Evolutionary conservation across 2,797 vertebrate genomes (phyloP), one percentile per base, ranked within the genome.

Genomic region (Manis pentadactyla): DNA sequence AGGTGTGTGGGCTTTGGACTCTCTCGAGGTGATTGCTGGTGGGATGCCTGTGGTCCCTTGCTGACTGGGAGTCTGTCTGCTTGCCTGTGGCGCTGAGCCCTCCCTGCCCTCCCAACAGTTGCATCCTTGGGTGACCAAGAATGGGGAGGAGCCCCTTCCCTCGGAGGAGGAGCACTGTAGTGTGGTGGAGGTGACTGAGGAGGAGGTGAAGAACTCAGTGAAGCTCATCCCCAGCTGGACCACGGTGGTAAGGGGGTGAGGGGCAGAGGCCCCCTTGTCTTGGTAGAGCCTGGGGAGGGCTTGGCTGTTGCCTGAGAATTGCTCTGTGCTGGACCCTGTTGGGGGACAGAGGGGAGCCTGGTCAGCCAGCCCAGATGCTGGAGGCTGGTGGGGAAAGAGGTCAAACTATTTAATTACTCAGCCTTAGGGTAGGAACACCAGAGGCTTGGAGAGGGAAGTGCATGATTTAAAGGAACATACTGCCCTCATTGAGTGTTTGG

Each of bases 191-290:
- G 99, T 99, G 96, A 99, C 99, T 0, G 99, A 99, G 97, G 99
- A 99, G 97, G 99, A 99, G 97, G 99, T 99, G 98, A 99, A 99
- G 98, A 99, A 99, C 98, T 99, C 99, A 0, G 99, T 99, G 96
- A 99, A 99, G 98, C 99, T 99, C 1, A 99, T 99, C 77, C 99
- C 99, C 29, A 99, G 99, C 96, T 99, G 99, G 97, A 99, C 99
- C 94, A 99, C 99, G 0, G 99, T 99, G 99, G 99, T 99, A 98
- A 68, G 99, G 96, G 61, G 31, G 15, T 7, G 5, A 57, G 21
- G n/a, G 31, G 11, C 12, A 11, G 8, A 61, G 77, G 7, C 10
- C 37, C 31, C n/a, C 29, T 61, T 34, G 23, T 63, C 89, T 64
- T 25, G 8, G 64, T 18, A 81, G 34, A 61, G 39, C 57, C 69